Base-by-base conservation (phyloP, 2,888 invertebrate species). In the Hemicrepidius hirtus region DNA sequence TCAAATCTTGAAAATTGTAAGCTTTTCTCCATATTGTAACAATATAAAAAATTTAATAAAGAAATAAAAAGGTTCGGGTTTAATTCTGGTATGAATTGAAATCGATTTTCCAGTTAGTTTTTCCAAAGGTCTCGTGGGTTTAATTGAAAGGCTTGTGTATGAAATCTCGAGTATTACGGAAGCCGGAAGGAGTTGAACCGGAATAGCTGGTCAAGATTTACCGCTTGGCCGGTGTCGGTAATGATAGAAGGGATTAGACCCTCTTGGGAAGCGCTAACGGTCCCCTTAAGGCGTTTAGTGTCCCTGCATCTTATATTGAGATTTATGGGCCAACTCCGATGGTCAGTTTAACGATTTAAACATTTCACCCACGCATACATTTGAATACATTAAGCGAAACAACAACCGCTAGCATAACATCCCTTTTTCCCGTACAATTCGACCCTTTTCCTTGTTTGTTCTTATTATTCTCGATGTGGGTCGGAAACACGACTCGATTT, bases 221-320 rank as follows among this genome's bases (percentile, higher is more conserved):
- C 71, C 76, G 76, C 74, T 75, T 74, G 75, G 75, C 57, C 75
- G 74, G 74, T 74, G 75, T 69, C 68, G 67, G 72, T 77, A 77
- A 77, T 74, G 76, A 77, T 77, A 77, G 74, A 76, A 72, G 75
- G 75, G 76, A 77, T 77, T 77, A 77, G 75, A 75, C 72, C 73
- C 76, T 74, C 76, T 71, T 67, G 75, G 76, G 75, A 73, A 73
- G 71, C 41, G 67, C 74, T 74, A 74, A 75, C 72, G 72, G 68
- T 53, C 71, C 71, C 68, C 72, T 75, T 75, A 75, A 75, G 75
- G 72, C 75, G 74, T 70, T 74, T 75, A 71, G 71, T 73, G 70
- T 79, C 76, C 78, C 78, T 82, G 82, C 82, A 81, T 83, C 81
- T 82, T 83, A 82, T 82, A 82, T 82, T 82, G 82, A 83, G 83